phyloP scores from a whole-genome alignment of 2,888 invertebrate species.

The Eupithecia pulchellata region DNA sequence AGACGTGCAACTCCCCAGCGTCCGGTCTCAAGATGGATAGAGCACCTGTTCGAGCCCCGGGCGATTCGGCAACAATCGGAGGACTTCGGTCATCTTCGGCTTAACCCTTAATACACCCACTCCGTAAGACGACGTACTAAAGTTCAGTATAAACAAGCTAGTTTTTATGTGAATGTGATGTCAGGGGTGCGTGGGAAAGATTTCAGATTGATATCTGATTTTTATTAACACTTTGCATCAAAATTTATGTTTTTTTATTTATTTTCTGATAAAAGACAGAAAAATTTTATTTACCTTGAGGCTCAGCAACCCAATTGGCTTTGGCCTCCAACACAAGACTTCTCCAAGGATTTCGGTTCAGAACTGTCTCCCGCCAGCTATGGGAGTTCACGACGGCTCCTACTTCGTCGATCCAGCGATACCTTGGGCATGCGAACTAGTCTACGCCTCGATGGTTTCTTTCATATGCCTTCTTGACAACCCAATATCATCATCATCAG shows the following conservation, averaged over 20 bases:
- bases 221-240: conserved; percentile 40
- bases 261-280: background rate
- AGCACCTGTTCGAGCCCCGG: conserved; percentile 65
- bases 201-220: conserved; percentile 43
- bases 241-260: background rate
- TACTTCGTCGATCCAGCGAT: too few species aligned
- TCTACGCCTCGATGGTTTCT: too few species aligned
- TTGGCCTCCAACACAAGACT: too few species aligned
- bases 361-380: too few species aligned
- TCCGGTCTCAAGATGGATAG: conserved; percentile 63
- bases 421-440: too few species aligned
- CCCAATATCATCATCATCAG: too few species aligned
- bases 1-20: conserved; percentile 40
- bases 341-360: too few species aligned
- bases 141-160: conserved; percentile 26
- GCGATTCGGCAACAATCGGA: conserved; percentile 46
- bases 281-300: too few species aligned
- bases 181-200: conserved; percentile 45
- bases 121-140: conserved; percentile 22
- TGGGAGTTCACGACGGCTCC: too few species aligned
- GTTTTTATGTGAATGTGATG: conserved; percentile 37
- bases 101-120: conserved; percentile 16
- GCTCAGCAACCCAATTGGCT: too few species aligned
- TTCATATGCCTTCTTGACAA: too few species aligned
- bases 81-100: conserved; percentile 41